A percentile compares a stretch with the other conserved stretches of the same genome.
These are phyloP conservation scores for Zoanthus sociatus DNA, from an alignment of 92 coral and sea anemone species.

Conservation along the genomic window DNA sequence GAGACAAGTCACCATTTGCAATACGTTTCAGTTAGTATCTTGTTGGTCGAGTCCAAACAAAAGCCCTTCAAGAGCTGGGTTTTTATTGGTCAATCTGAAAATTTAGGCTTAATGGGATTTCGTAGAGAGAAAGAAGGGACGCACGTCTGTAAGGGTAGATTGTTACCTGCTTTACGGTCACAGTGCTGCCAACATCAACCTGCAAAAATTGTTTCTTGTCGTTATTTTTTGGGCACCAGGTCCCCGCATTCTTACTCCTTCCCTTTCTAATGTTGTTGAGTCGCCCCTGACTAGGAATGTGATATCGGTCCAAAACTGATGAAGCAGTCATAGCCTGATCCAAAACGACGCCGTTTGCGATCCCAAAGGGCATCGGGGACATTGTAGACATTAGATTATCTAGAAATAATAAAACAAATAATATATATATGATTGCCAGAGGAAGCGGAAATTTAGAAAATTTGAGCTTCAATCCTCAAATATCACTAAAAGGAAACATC, in stretches of 20 bases:
- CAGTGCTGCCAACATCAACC: slow-evolving; percentile 80
- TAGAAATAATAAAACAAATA: slow-evolving; percentile 7
- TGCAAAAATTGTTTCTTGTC: slow-evolving; percentile 83
- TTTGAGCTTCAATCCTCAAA: too few relatives aligned
- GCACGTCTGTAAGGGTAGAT: not conserved
- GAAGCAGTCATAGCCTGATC: slow-evolving; percentile 82
- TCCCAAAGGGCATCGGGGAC: slow-evolving; percentile 87
- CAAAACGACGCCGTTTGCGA: slow-evolving; percentile 74
- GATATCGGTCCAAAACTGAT: slow-evolving; percentile 84
- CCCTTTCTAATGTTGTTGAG: slow-evolving; percentile 77
- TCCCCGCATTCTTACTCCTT: slow-evolving; percentile 71
- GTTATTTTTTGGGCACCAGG: slow-evolving; percentile 86
- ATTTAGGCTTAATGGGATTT: too few relatives aligned
- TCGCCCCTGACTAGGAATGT: slow-evolving; percentile 86
- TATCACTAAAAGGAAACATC: too few relatives aligned
- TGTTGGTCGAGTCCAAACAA: too few relatives aligned
- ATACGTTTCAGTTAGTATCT: too few relatives aligned
- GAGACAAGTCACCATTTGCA: too few relatives aligned
- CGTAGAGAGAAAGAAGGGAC: too few relatives aligned
- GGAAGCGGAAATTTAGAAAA: not conserved
- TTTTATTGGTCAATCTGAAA: too few relatives aligned
- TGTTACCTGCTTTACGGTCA: slow-evolving; percentile 81
- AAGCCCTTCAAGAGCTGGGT: too few relatives aligned
- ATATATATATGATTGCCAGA: not conserved
- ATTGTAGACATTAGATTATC: slow-evolving; percentile 78